A percentile compares a stretch with the other conserved stretches of the same genome.
Conservation (phyloP, 1,140 invertebrate species). For the Papilio helenus region DNA sequence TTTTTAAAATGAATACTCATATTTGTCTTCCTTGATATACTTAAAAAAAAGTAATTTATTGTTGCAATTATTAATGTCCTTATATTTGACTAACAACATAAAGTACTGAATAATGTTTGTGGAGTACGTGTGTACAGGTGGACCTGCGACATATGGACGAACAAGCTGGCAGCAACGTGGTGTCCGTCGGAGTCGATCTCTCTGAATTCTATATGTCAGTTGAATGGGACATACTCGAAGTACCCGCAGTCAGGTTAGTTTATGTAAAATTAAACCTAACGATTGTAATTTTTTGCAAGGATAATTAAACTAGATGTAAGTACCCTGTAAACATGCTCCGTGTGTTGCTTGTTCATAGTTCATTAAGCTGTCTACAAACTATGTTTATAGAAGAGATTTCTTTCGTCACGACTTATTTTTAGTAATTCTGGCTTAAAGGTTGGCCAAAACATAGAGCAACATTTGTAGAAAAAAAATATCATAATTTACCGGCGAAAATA, state of each 20-base stretch:
- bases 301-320: too few species aligned
- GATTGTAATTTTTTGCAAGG: too few species aligned
- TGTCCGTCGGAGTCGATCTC: constrained; percentile 95
- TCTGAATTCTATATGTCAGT: constrained; percentile 98
- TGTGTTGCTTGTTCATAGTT: too few species aligned
- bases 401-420: neutral
- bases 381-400: neutral
- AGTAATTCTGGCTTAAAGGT: too few species aligned
- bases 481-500: too few species aligned
- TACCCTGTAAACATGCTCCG: too few species aligned
- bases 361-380: neutral
- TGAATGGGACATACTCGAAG: constrained; percentile 99
- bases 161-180: constrained; percentile 90
- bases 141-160: constrained; percentile 95
- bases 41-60: neutral
- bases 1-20: neutral
- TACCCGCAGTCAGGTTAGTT: constrained; percentile 93
- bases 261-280: neutral
- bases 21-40: neutral
- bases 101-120: constrained; percentile 45
- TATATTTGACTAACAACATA: neutral
- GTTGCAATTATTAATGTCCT: neutral
- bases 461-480: too few species aligned
- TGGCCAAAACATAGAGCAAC: too few species aligned
- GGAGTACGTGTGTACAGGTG: constrained; percentile 85